Evolutionary conservation across 2,888 invertebrate species (phyloP), one percentile per base, ranked within the genome.

Genomic region (Ochlodes sylvanus): DNA sequence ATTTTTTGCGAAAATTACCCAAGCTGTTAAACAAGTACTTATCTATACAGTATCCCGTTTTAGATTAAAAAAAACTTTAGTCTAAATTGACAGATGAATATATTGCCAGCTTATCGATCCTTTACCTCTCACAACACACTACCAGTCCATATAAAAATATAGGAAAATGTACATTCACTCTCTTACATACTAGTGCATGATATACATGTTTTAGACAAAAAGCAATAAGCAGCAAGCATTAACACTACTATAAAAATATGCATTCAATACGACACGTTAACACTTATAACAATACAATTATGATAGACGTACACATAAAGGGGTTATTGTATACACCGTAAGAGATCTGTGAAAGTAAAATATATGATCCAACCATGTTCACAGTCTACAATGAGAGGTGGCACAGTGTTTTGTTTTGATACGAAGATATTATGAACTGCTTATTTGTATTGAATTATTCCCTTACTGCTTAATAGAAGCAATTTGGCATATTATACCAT

Each of bases 141-240:
- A 19, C 71, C 73, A 73, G 14, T 74, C 70, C 73, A 72, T 78
- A 79, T 71, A 80, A 78, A 79, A 79, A 79, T 79, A 79, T 76
- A 75, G 69, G 68, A 72, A 70, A 76, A 73, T 78, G 66, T 79
- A 79, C 72, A 71, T 74, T 72, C 71, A 74, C 63, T 69, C 69
- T 69, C 68, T 72, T 72, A 71, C 41, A 66, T 19, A 54, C 66
- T 73, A 73, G 71, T 61, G 71, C 56, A 57, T 67, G 69, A 63
- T 61, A 71, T 69, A 70, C 69, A 65, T 47, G 58, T 58, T 63
- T 63, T 68, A 70, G 63, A 58, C 44, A 70, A 64, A 64, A 72
- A 71, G 71, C 71, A 62, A 69, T 69, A 50, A 50, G 65, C 60
- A 56, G 70, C 65, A 72, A 74, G 74, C 75, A 34, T 56, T 67